A percentile compares a stretch with the other conserved stretches of the same genome.
These are phyloP conservation scores for Mesorhabditis belari DNA, from an alignment of 2,888 invertebrate species.

Conservation along the genomic window DNA sequence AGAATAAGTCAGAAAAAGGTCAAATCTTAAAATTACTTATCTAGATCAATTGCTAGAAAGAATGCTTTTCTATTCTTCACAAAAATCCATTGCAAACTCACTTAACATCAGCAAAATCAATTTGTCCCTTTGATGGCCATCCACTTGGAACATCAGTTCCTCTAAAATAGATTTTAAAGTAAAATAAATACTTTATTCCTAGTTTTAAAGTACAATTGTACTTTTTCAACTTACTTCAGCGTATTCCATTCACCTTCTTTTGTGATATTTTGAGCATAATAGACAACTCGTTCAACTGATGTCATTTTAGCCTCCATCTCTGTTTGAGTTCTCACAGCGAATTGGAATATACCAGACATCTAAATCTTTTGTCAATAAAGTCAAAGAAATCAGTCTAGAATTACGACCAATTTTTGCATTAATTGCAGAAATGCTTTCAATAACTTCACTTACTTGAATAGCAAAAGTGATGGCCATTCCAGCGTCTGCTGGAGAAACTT, in stretches of 20 bases:
- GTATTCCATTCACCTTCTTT: not conserved
- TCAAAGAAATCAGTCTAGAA: too few species aligned
- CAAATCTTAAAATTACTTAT: too few species aligned
- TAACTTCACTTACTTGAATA: constrained; percentile 55
- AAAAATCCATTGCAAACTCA: constrained; percentile 9
- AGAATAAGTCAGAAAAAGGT: too few species aligned
- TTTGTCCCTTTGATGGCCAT: constrained; percentile 60
- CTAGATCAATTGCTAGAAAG: too few species aligned
- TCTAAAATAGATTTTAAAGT: constrained; percentile 31
- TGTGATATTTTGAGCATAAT: constrained; percentile 39
- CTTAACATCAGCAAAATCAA: constrained; percentile 59
- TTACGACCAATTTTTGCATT: too few species aligned
- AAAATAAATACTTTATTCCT: constrained; percentile 4
- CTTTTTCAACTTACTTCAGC: not conserved
- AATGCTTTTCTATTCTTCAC: not conserved
- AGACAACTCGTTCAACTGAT: constrained; percentile 50
- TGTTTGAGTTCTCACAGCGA: constrained; percentile 75
- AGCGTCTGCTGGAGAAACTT: constrained; percentile 60
- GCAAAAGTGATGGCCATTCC: constrained; percentile 64
- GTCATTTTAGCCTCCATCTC: constrained; percentile 74
- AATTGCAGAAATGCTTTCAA: not conserved
- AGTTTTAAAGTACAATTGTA: too few species aligned
- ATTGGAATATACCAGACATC: constrained; percentile 63
- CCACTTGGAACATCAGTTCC: constrained; percentile 27
- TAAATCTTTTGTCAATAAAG: constrained; percentile 55